These are phyloP conservation scores for Neodontobutis hainanensis DNA, from an alignment of 2,113 vertebrate genomes.

Conservation along the genomic window DNA sequence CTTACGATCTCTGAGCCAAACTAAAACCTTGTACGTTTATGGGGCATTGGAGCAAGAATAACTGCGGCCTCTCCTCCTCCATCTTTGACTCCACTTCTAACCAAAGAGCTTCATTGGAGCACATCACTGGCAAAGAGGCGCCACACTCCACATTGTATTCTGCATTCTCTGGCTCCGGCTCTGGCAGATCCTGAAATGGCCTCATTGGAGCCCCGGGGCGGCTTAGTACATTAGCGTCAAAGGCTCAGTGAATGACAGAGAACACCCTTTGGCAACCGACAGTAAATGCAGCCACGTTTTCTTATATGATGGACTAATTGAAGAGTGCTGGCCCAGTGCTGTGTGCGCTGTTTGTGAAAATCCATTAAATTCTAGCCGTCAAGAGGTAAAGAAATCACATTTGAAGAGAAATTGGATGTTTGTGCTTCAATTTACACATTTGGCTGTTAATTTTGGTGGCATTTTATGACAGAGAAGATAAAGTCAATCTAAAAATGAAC, in stretches of 20 bases:
- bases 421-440: conserved; percentile 6
- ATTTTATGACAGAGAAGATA: background rate
- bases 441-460: background rate
- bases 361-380: conserved; percentile 27
- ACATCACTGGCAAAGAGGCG: conserved; percentile 41
- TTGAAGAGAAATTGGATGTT: conserved; percentile 13
- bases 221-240: conserved; percentile 72
- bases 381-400: background rate
- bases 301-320: conserved; percentile 30
- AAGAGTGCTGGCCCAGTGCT: conserved; percentile 18
- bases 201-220: conserved; percentile 52
- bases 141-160: conserved; percentile 43
- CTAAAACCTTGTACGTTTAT: conserved; percentile 40
- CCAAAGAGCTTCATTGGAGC: conserved; percentile 33
- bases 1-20: conserved; percentile 20
- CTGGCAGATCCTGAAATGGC: conserved; percentile 54
- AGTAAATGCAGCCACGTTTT: conserved; percentile 51
- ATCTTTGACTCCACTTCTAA: conserved; percentile 33
- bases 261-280: conserved; percentile 44
- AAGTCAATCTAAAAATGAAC: background rate
- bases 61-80: conserved; percentile 1
- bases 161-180: conserved; percentile 37
- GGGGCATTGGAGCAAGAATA: conserved; percentile 26
- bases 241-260: conserved; percentile 60
- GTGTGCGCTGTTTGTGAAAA: conserved; percentile 31